Conservation (phyloP, 2,113 vertebrate species). For the Donacobius atricapilla region DNA sequence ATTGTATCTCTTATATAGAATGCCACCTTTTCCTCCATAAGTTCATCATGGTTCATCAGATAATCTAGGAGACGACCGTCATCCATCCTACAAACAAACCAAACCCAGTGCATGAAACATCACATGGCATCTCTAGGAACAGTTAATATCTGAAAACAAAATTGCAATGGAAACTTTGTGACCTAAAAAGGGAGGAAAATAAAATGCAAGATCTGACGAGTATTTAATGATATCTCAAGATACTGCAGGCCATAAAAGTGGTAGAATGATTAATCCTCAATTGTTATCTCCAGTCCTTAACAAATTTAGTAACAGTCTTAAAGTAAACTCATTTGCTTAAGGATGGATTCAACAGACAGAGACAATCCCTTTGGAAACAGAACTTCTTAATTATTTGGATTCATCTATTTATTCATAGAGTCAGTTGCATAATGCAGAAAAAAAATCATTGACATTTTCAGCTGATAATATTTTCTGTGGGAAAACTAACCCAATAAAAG, state of each 20-base stretch:
- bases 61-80: conserved; percentile 91
- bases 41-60: conserved; percentile 92
- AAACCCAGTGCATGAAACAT: not conserved
- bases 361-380: conserved; percentile 8
- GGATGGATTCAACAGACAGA: not conserved
- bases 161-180: not conserved
- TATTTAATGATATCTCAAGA: not conserved
- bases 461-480: not conserved
- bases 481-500: conserved; percentile 6
- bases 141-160: not conserved
- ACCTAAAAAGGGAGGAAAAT: conserved; percentile 7
- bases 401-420: conserved; percentile 18
- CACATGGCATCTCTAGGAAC: not conserved
- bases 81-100: conserved; percentile 82
- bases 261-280: not conserved
- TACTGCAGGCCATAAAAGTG: not conserved
- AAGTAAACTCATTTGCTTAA: conserved; percentile 28
- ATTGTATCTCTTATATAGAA: conserved; percentile 92
- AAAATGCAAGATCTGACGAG: not conserved
- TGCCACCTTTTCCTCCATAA: conserved; percentile 96
- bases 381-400: conserved; percentile 1
- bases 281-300: not conserved
- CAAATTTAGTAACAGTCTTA: not conserved
- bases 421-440: conserved; percentile 4
- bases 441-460: not conserved